Conservation (phyloP, 2,113 vertebrate genomes). For the Aldabrachelys gigantea region DNA sequence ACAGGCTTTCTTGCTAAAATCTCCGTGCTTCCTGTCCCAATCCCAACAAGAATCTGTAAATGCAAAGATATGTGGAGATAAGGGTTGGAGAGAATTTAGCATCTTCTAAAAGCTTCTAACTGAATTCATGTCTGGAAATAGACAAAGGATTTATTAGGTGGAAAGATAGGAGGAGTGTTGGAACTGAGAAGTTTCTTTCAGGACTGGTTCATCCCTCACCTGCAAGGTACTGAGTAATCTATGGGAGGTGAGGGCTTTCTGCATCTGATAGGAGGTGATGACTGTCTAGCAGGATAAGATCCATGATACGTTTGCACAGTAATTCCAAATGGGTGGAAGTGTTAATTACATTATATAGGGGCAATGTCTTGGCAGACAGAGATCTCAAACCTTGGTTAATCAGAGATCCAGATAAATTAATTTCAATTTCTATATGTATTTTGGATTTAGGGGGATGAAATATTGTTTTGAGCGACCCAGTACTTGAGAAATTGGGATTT, state of each 20-base stretch:
- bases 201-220: slow-evolving; percentile 15
- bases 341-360: slow-evolving; percentile 68
- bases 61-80: neutral
- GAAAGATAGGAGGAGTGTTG: neutral
- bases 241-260: slow-evolving; percentile 47
- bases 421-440: slow-evolving; percentile 54
- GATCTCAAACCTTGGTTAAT: slow-evolving; percentile 67
- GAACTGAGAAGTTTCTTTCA: slow-evolving; percentile 4
- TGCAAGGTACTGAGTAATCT: slow-evolving; percentile 57
- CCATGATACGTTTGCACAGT: slow-evolving; percentile 41
- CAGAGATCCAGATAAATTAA: slow-evolving; percentile 52
- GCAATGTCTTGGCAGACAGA: slow-evolving; percentile 59
- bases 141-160: neutral
- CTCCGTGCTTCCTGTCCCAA: neutral
- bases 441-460: slow-evolving; percentile 43
- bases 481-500: slow-evolving; percentile 13
- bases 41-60: neutral
- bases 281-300: slow-evolving; percentile 45
- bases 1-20: neutral
- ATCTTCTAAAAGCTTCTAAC: neutral
- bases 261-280: slow-evolving; percentile 48
- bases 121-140: slow-evolving; percentile 3
- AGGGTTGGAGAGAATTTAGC: neutral
- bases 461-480: slow-evolving; percentile 17
- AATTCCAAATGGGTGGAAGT: slow-evolving; percentile 62